These are phyloP conservation scores for Eunapius fragilis DNA, from an alignment of 37 sponge, comb jelly and placozoan genomes.

Conservation along the genomic window DNA sequence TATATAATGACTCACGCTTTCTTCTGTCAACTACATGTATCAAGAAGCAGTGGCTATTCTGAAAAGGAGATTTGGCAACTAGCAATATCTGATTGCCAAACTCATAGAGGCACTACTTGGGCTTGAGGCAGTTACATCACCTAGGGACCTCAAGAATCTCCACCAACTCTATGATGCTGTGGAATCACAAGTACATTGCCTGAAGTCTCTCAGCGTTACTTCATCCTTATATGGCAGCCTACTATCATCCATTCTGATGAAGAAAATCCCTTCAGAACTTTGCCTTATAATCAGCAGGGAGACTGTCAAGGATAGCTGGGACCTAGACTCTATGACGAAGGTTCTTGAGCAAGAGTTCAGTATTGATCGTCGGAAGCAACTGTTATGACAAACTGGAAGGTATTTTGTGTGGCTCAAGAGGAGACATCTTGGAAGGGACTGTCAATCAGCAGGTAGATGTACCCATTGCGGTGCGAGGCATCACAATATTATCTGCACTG, in stretches of 20 bases:
- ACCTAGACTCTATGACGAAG: constrained; percentile 14
- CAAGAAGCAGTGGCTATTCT: constrained; percentile 21
- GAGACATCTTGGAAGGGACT: constrained; percentile 27
- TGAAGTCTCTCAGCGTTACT: constrained; percentile 24
- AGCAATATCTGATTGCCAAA: constrained; percentile 9
- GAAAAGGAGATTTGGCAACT: constrained; percentile 26
- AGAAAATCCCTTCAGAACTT: constrained; percentile 5
- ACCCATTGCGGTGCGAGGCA: constrained; percentile 21
- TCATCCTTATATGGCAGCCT: constrained; percentile 31
- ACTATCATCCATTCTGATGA: constrained; percentile 5
- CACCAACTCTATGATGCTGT: constrained; percentile 12
- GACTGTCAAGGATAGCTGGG: constrained; percentile 13
- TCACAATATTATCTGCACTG: constrained; percentile 20
- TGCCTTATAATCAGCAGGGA: constrained; percentile 21
- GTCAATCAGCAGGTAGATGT: constrained; percentile 21
- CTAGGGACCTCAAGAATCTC: constrained; percentile 8
- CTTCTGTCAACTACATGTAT: constrained; percentile 20
- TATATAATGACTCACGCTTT: constrained; percentile 17
- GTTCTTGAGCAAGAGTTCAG: neutral
- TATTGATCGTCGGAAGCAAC: constrained; percentile 17
- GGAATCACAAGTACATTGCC: constrained; percentile 6
- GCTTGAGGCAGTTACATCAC: constrained; percentile 10
- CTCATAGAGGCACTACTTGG: constrained; percentile 31
- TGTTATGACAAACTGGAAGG: constrained; percentile 37
- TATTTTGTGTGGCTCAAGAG: constrained; percentile 50